These are phyloP conservation scores for Ormyrus nitidulus DNA, from an alignment of 2,888 invertebrate species.

Conservation along the genomic window DNA sequence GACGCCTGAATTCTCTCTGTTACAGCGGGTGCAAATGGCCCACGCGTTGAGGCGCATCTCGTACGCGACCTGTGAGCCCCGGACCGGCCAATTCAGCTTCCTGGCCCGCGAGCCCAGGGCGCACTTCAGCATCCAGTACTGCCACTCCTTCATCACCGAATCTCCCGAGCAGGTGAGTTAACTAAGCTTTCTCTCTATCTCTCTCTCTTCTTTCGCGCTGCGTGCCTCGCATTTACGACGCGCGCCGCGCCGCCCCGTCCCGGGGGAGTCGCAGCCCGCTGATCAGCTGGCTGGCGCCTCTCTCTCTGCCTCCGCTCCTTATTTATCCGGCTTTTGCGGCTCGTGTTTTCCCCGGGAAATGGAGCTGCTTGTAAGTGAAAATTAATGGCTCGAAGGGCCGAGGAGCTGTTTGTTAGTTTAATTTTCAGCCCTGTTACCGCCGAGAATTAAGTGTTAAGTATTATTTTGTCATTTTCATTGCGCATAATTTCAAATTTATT, in stretches of 20 bases:
- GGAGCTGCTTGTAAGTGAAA: neutral
- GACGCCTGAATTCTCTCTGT: conserved; percentile 57
- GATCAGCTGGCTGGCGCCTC: neutral
- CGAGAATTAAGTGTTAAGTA: too few species aligned
- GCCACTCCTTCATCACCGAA: conserved; percentile 88
- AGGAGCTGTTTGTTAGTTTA: too few species aligned
- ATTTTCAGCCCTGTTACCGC: too few species aligned
- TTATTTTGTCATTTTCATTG: too few species aligned
- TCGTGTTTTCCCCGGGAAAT: neutral
- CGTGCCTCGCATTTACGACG: conserved; percentile 37
- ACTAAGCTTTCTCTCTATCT: conserved; percentile 8
- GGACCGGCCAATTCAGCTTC: conserved; percentile 87
- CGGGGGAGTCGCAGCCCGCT: neutral
- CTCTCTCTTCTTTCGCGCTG: neutral
- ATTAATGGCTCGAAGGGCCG: too few species aligned
- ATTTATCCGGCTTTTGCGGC: neutral
- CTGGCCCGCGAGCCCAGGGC: conserved; percentile 84
- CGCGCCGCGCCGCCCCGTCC: neutral
- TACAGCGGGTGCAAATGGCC: conserved; percentile 88
- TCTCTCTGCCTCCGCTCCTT: neutral
- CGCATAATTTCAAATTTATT: too few species aligned
- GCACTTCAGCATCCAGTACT: conserved; percentile 84
- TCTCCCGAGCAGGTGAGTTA: conserved; percentile 84
- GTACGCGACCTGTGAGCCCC: conserved; percentile 90
- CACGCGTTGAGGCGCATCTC: conserved; percentile 90